Evolutionary conservation across 1,140 invertebrate species (phyloP), one percentile per base, ranked within the genome.

Genomic region (Caerostris darwini): DNA sequence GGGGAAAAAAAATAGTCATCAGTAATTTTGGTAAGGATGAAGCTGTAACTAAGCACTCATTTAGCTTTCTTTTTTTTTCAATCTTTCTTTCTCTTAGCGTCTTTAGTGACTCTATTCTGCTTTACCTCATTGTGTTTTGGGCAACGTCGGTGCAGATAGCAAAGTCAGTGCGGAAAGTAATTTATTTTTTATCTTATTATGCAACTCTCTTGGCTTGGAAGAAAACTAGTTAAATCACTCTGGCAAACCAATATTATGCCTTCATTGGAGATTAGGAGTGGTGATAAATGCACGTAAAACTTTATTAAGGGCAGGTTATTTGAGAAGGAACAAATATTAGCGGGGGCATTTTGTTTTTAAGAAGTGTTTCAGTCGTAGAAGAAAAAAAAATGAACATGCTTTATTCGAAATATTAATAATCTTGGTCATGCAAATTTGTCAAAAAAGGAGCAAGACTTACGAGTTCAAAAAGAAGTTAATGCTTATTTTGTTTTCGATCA

Each of bases 11-110:
- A 58, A 19, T 34, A 61, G 12, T 67, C 19, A 91, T 82, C 57
- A 69, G 90, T 91, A 91, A 91, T 91, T 91, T 91, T 54, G 77
- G 90, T 91, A 91, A 91, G 71, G 59, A 17, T n/a, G 77, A 19
- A 82, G 12, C 56, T 17, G 69, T 83, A 82, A 82, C 90, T 82
- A 91, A 82, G 90, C 19, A 82, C 57, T 91, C 69, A 91, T 91
- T 91, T 91, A 89, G 12, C 54, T 64, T 61, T 91, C n/a, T 77
- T 77, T 71, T 71, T 82, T 56, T n/a, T 54, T 50, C 12, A 5
- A 19, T 8, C 57, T 82, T 82, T 82, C 14, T 17, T 53, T 54
- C 12, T 5, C 57, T 58, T 82, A 6, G 69, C 34, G 7, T 88
- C 86, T 67, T 88, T n/a, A 77, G 7, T 50, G 61, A 34, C 86